A percentile compares a stretch with the other conserved stretches of the same genome.
phyloP scores from a whole-genome alignment of 2,113 vertebrate species.

The Xerus inauris region DNA sequence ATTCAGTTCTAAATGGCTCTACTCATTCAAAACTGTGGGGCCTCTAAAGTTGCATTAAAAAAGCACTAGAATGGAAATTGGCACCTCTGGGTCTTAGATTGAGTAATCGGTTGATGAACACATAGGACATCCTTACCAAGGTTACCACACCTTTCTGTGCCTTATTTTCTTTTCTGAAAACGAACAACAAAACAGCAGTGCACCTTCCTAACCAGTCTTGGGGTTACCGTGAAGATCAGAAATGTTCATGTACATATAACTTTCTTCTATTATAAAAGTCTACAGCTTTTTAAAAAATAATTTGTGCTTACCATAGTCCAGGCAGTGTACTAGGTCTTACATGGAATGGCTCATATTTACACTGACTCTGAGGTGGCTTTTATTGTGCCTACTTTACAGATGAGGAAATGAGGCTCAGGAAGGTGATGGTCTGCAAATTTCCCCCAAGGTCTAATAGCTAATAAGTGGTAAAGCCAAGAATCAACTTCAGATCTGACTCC shows the following conservation, averaged over 20 bases:
- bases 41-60: not conserved
- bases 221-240: not conserved
- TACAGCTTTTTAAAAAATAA: not conserved
- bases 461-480: not conserved
- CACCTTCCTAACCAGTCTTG: not conserved
- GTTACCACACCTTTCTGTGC: not conserved
- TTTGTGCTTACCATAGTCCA: not conserved
- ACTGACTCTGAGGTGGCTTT: not conserved
- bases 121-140: not conserved
- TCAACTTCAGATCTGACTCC: not conserved
- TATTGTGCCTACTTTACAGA: not conserved
- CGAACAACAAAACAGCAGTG: not conserved
- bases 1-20: not conserved
- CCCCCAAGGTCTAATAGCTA: not conserved
- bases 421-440: not conserved
- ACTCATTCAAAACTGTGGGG: not conserved
- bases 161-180: not conserved
- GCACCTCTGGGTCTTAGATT: not conserved
- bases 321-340: not conserved
- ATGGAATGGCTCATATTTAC: not conserved
- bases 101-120: not conserved
- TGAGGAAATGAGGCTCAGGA: not conserved
- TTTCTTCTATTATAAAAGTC: not conserved
- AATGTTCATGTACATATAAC: not conserved
- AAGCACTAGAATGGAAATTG: not conserved